These are phyloP conservation scores for Nannoperca obscura DNA, from an alignment of 2,797 vertebrate genomes.

Conservation along the genomic window DNA sequence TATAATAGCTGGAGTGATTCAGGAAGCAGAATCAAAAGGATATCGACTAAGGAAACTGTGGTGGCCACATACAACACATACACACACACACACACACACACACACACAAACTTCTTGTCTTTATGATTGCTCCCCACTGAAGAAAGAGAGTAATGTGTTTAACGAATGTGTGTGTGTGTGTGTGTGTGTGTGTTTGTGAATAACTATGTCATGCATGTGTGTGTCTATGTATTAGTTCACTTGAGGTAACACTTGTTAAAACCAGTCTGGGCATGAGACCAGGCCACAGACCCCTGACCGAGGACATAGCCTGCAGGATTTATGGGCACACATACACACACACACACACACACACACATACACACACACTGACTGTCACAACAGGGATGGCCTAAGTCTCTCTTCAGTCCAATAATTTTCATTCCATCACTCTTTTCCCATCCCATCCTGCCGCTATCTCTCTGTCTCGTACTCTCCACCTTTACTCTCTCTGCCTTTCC, in stretches of 20 bases:
- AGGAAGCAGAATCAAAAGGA: conserved; percentile 34
- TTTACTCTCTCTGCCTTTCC: neutral
- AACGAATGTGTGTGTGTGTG: conserved; percentile 1
- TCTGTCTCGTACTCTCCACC: neutral
- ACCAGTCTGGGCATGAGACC: conserved; percentile 49
- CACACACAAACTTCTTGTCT: neutral
- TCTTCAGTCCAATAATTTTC: conserved; percentile 46
- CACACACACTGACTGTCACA: conserved; percentile 21
- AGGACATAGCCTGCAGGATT: conserved; percentile 57
- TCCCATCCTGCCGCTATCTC: neutral
- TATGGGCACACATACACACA: conserved; percentile 42
- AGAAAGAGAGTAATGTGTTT: conserved; percentile 15
- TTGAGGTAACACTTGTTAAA: conserved; percentile 55
- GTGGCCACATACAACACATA: neutral
- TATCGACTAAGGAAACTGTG: conserved; percentile 31
- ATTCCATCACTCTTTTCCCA: conserved; percentile 45
- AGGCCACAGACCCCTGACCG: conserved; percentile 45
- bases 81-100: neutral
- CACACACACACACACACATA: conserved; percentile 22
- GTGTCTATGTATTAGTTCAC: conserved; percentile 38
- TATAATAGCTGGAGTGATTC: conserved; percentile 25
- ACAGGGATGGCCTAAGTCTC: conserved; percentile 22
- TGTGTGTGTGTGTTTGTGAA: neutral
- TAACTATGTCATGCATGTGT: neutral
- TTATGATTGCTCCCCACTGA: conserved; percentile 5